phyloP scores from a whole-genome alignment of 2,888 invertebrate genomes.

The Caenorhabditis angaria region DNA sequence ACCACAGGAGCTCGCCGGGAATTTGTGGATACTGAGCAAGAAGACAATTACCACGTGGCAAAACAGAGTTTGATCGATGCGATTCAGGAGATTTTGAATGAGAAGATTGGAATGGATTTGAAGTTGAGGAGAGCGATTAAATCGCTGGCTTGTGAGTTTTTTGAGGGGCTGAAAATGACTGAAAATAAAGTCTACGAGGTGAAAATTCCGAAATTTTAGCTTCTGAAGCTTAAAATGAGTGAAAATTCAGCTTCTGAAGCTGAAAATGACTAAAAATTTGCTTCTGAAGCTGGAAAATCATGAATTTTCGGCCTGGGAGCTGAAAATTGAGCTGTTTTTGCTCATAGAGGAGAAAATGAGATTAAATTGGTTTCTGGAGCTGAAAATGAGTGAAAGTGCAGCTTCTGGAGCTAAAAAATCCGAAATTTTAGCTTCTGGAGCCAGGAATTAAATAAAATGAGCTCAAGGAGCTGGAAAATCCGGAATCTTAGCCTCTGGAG shows the following conservation, averaged over 20 bases:
- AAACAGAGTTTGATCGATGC: conserved; percentile 2
- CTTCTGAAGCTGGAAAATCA: too few species aligned
- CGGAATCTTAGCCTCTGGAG: too few species aligned
- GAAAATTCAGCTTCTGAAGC: neutral
- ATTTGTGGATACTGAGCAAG: conserved; percentile 4
- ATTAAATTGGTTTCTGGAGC: too few species aligned
- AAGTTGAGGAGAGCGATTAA: neutral
- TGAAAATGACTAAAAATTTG: neutral
- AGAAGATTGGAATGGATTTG: neutral
- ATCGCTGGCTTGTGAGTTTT: neutral
- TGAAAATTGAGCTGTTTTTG: too few species aligned
- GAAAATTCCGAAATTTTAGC: neutral
- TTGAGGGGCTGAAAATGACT: neutral
- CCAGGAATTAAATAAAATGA: too few species aligned
- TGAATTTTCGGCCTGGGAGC: too few species aligned
- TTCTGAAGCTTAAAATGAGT: neutral
- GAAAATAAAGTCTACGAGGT: neutral
- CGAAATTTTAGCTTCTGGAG: too few species aligned
- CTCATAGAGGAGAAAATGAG: too few species aligned
- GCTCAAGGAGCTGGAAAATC: too few species aligned
- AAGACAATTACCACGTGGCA: neutral
- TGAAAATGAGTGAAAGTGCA: too few species aligned
- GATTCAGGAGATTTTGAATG: neutral
- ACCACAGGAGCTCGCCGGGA: neutral
- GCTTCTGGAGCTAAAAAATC: too few species aligned